phyloP scores from a whole-genome alignment of 2,113 vertebrate genomes.

The Castor canadensis region DNA sequence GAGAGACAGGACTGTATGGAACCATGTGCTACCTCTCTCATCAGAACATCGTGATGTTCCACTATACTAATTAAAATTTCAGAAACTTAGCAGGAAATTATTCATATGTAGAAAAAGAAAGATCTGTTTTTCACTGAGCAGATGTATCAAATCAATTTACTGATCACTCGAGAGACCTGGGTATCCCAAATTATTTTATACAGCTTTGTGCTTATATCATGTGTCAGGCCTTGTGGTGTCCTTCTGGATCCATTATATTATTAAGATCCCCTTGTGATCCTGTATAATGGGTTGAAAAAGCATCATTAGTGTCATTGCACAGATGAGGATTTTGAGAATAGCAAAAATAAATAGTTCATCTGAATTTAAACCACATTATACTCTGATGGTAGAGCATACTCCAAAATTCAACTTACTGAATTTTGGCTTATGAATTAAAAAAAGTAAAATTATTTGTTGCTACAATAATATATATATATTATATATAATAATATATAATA shows the following conservation, averaged over 20 bases:
- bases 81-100: slow-evolving; percentile 40
- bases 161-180: not conserved
- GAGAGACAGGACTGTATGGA: not conserved
- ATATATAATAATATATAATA: too few species aligned
- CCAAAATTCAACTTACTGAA: not conserved
- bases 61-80: slow-evolving; percentile 18
- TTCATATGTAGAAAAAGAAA: not conserved
- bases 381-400: not conserved
- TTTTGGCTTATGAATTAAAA: not conserved
- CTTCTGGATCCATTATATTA: slow-evolving; percentile 46
- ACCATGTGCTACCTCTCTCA: not conserved
- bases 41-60: not conserved
- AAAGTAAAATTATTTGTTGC: not conserved
- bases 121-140: not conserved
- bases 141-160: slow-evolving; percentile 44
- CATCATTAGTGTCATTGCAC: not conserved
- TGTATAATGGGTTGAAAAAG: not conserved
- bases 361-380: not conserved
- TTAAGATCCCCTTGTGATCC: slow-evolving; percentile 27
- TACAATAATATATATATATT: too few species aligned
- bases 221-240: not conserved
- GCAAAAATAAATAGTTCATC: not conserved
- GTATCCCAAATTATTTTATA: slow-evolving; percentile 34
- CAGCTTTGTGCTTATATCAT: not conserved
- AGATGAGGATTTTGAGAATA: not conserved